Base-by-base conservation (phyloP, 2,797 vertebrate species). In the Aselliscus stoliczkanus region DNA sequence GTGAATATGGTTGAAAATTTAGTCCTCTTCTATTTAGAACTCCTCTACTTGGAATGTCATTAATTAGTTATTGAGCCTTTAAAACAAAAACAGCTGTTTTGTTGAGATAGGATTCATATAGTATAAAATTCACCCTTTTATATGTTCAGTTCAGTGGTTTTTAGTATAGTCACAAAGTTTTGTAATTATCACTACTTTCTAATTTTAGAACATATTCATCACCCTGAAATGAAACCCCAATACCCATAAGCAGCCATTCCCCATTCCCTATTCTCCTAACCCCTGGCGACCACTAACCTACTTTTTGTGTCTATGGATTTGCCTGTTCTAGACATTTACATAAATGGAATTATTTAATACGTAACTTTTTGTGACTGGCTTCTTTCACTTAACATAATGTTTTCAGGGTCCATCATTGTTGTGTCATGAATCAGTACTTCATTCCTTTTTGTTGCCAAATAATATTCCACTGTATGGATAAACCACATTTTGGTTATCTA, bases 391-490 rank as follows among this genome's bases (percentile, higher is more conserved):
- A 87, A 11, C 42, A 12, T 64, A n/a, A 44, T 72, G 27, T 52
- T 91, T 90, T 82, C 62, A 65, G 21, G n/a, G n/a, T 81, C 90
- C 15, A 12, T 69, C 76, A 12, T 4, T 42, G 5, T 70, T 70
- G 29, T 73, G 67, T 42, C 56, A 20, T 77, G 31, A 44, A 64
- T 82, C 37, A 93, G 37, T 23, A 72, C 7, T 75, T 69, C 10
- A 58, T 90, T 89, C 50, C 37, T 84, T 88, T 94, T 92, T 67
- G 44, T 89, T 82, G 62, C 23, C 58, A 84, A 79, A 65, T 65
- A 81, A 58, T 82, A 80, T 56, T 92, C 44, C 34, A 27, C 83
- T 76, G 29, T 62, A 47, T 94, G 58, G 37, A 13, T 29, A 44
- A 39, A 47, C 34, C 37, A 83, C 5, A 31, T 77, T 94, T 76